A percentile compares a stretch with the other conserved stretches of the same genome.
Conservation (phyloP, 2,113 vertebrate genomes). For the Nesogale talazaci region DNA sequence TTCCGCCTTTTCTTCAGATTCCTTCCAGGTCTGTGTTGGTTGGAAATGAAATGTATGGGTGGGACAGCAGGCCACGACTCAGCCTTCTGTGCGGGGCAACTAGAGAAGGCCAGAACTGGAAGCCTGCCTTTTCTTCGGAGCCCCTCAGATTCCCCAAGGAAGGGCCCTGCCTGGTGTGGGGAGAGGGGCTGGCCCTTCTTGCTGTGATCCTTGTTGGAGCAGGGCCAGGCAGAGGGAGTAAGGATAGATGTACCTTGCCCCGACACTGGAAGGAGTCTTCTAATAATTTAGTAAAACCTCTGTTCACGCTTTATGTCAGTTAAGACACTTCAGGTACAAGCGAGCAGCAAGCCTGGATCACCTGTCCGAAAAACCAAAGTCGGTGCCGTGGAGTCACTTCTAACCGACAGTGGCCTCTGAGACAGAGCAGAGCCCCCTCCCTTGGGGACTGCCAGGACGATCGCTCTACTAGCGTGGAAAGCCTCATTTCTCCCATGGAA, state of each 20-base stretch:
- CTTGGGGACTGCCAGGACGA: too few species aligned
- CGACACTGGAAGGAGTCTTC: background rate
- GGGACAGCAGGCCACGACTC: background rate
- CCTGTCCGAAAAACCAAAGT: too few species aligned
- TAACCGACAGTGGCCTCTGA: too few species aligned
- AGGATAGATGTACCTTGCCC: too few species aligned
- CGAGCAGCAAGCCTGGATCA: background rate
- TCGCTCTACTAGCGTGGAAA: too few species aligned
- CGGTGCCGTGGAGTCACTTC: too few species aligned
- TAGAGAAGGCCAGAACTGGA: background rate
- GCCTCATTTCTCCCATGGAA: too few species aligned
- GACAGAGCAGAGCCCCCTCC: too few species aligned
- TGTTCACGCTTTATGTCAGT: background rate
- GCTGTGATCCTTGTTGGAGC: background rate
- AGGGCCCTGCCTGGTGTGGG: background rate
- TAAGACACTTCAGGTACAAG: background rate
- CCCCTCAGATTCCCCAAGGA: background rate
- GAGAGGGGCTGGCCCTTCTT: background rate
- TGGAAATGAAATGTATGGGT: slow-evolving; percentile 1
- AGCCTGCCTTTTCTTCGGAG: background rate
- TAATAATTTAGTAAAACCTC: slow-evolving; percentile 6
- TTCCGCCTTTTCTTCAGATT: background rate
- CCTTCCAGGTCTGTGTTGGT: background rate
- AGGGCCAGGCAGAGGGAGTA: background rate
- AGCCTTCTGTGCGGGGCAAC: background rate